Percentiles rank a stretch among this genome's conserved stretches.
phyloP scores from a whole-genome alignment of 2,888 invertebrate species.

The Tuberolachnus salignus region DNA sequence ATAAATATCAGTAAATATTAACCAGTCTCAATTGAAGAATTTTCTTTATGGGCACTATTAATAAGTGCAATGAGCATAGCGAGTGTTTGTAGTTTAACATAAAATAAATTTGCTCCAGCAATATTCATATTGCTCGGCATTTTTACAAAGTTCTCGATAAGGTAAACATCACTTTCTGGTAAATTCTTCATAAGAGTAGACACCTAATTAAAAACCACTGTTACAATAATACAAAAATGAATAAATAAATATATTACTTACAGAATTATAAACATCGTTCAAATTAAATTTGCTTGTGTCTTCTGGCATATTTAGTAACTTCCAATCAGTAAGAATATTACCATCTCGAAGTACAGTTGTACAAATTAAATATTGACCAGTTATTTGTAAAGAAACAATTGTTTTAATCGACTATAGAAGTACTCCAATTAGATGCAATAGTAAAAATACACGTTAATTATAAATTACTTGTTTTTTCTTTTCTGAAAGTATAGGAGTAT shows the following conservation, averaged over 20 bases:
- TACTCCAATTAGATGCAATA: conserved; percentile 1
- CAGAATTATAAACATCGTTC: conserved; percentile 38
- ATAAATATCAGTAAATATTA: conserved; percentile 11
- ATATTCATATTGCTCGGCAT: conserved; percentile 48
- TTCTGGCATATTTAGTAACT: conserved; percentile 36
- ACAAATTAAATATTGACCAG: conserved; percentile 31
- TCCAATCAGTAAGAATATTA: conserved; percentile 36
- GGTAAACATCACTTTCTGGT: conserved; percentile 41
- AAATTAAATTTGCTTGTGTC: conserved; percentile 43
- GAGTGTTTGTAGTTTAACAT: conserved; percentile 39
- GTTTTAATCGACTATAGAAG: conserved; percentile 37
- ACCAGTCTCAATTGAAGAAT: neutral
- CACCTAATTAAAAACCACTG: conserved; percentile 9
- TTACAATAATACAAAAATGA: neutral
- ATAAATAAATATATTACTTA: conserved; percentile 15
- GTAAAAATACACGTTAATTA: neutral
- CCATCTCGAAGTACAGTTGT: conserved; percentile 41
- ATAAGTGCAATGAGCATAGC: conserved; percentile 52
- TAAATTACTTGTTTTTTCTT: conserved; percentile 22
- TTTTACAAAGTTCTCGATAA: conserved; percentile 47
- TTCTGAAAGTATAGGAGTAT: conserved; percentile 28
- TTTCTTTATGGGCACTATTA: neutral
- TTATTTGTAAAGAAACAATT: conserved; percentile 51
- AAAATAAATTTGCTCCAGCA: conserved; percentile 47
- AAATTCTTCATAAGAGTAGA: conserved; percentile 7